Evolutionary conservation across 2,888 invertebrate genomes (phyloP).

Genomic region (Cantharis flavilabris): DNA sequence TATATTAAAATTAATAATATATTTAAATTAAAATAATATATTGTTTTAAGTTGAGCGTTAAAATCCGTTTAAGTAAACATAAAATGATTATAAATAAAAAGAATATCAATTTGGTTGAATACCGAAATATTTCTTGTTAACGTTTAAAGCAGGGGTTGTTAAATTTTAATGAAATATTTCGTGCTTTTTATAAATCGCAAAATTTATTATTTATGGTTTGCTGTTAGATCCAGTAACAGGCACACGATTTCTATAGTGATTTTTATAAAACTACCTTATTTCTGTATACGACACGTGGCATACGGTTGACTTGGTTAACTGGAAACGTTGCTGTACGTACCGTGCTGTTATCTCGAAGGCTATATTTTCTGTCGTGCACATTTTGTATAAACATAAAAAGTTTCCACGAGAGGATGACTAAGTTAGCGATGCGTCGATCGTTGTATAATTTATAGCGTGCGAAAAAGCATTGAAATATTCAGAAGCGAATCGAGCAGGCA

Average conservation of each 20-base stretch:
- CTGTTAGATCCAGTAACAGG: conserved; percentile 15
- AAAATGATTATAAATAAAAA: neutral
- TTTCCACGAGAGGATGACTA: conserved; percentile 18
- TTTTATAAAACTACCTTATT: conserved; percentile 10
- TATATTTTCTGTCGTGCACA: conserved; percentile 20
- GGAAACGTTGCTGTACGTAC: conserved; percentile 8
- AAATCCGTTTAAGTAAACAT: neutral
- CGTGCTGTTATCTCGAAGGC: conserved; percentile 17
- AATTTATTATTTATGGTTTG: conserved; percentile 25
- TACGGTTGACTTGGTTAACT: conserved; percentile 23
- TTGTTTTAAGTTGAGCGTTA: neutral
- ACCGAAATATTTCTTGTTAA: neutral
- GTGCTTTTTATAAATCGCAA: conserved; percentile 17
- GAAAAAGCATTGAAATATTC: conserved; percentile 44
- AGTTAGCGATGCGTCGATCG: conserved; percentile 27
- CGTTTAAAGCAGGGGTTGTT: neutral
- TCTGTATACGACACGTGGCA: conserved; percentile 18
- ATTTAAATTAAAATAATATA: no score
- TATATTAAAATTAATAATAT: no score
- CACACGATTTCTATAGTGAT: conserved; percentile 10
- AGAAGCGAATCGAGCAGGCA: conserved; percentile 33
- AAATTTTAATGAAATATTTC: neutral
- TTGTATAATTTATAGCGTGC: conserved; percentile 43
- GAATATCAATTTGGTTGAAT: neutral
- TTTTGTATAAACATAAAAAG: conserved; percentile 27